Percentiles rank a stretch among this genome's conserved stretches.
These are phyloP conservation scores for Acrocera orbiculus DNA, from an alignment of 2,888 invertebrate genomes.

Conservation along the genomic window DNA sequence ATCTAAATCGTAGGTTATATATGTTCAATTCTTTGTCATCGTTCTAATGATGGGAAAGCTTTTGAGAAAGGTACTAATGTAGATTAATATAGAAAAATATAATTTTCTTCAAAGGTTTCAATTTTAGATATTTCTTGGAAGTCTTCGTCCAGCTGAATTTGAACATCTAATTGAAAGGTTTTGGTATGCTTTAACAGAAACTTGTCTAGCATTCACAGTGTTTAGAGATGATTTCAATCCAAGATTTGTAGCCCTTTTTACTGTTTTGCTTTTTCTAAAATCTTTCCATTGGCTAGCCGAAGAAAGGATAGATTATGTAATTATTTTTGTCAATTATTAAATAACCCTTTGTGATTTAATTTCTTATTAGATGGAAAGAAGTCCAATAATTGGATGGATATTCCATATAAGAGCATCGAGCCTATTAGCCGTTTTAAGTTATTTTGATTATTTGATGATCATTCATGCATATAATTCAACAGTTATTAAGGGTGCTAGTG, in stretches of 20 bases:
- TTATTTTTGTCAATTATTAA: conserved; percentile 26
- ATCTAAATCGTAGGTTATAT: too few species aligned
- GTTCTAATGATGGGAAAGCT: conserved; percentile 85
- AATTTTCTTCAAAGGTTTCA: neutral
- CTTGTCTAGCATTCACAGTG: conserved; percentile 96
- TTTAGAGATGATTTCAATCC: conserved; percentile 98
- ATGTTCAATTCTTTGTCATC: conserved; percentile 88
- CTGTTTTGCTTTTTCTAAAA: conserved; percentile 86
- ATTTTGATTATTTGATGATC: conserved; percentile 76
- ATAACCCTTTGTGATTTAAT: conserved; percentile 1
- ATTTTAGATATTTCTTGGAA: conserved; percentile 67
- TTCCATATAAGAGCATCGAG: conserved; percentile 87
- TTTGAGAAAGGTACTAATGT: conserved; percentile 73
- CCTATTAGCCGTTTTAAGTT: conserved; percentile 61
- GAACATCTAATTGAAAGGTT: conserved; percentile 97
- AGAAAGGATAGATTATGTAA: conserved; percentile 96
- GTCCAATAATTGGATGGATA: conserved; percentile 86
- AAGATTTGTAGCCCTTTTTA: conserved; percentile 94
- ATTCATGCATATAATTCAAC: conserved; percentile 89
- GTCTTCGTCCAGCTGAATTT: conserved; percentile 85
- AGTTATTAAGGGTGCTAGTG: conserved; percentile 82
- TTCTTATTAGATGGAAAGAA: conserved; percentile 81
- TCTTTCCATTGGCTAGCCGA: conserved; percentile 99
- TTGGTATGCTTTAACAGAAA: conserved; percentile 99
- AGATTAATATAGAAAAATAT: conserved; percentile 1